Base-by-base conservation (phyloP, 2,888 invertebrate genomes). In the Julus scandinavius region DNA sequence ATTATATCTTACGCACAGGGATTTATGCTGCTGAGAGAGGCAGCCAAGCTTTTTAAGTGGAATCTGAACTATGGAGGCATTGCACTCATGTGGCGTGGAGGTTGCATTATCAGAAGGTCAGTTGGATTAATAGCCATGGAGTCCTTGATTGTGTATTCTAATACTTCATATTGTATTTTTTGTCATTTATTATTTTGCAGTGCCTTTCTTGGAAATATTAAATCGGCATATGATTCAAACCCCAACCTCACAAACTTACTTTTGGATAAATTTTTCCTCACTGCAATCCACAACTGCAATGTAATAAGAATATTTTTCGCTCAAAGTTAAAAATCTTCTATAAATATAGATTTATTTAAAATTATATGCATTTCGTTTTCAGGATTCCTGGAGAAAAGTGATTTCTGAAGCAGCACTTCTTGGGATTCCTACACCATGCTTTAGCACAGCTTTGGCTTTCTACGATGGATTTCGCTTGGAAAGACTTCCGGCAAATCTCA, bases 1-100 rank as follows among this genome's bases (percentile, higher is more conserved):
- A 97, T 99, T 89, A 97, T 99, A 88, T 99, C 99, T 0, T 99
- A 99, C 92, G 98, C 99, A 0, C 99, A 99, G 94, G 99, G 97
- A 2, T 98, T 98, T 91, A 99, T 99, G 99, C 93, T 99, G 90
- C 93, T 99, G 91, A 94, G 97, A 85, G 97, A 98, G 92, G 98
- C 98, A 17, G 98, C 98, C 17, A 95, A 95, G 92, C 95, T 96
- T 90, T 96, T 97, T 92, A 95, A 95, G 7, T 99, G 99, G 99
- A 96, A 97, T 90, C 93, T 99, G 89, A 99, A 99, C 93, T 98
- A 98, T 91, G 99, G 99, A 87, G 97, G 97, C 88, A 98, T 99
- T 90, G 99, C 99, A 1, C 93, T 99, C 84, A 99, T 99, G 99
- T 99, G 99, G 99, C 95, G 99, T 90, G 99, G 99, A 20, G 99